phyloP scores from a whole-genome alignment of 2,113 vertebrate species.

The Eudyptes chrysolophus region DNA sequence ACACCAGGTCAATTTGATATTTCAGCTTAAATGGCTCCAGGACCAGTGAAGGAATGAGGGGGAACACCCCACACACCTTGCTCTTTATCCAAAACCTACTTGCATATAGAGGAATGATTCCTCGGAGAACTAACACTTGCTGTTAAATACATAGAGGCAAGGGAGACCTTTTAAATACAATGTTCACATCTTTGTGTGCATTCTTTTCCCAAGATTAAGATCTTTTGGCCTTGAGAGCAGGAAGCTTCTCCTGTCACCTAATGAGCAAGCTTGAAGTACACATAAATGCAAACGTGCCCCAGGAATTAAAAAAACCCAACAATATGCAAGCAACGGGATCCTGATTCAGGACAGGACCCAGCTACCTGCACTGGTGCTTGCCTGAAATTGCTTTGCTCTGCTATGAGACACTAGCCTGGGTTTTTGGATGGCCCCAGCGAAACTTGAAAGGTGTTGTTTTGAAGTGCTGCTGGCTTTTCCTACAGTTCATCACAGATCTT shows the following conservation, averaged over 20 bases:
- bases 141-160: neutral
- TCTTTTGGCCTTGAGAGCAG: neutral
- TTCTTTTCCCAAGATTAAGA: neutral
- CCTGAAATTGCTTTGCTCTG: neutral
- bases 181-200: neutral
- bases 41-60: neutral
- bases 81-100: neutral
- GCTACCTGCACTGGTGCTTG: neutral
- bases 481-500: constrained; percentile 35
- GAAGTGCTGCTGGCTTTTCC: constrained; percentile 44
- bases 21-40: neutral
- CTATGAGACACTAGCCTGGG: neutral
- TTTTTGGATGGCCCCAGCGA: neutral
- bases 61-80: neutral
- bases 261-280: neutral
- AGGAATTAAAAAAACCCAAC: neutral
- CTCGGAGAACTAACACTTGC: neutral
- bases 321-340: neutral
- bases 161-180: neutral
- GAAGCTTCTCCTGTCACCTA: neutral
- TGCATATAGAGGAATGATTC: neutral
- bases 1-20: neutral
- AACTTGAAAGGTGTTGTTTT: constrained; percentile 7
- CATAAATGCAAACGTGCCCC: neutral
- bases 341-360: neutral